These are phyloP conservation scores for Chrysopilus asiliformis DNA, from an alignment of 2,888 invertebrate genomes.

Conservation along the genomic window DNA sequence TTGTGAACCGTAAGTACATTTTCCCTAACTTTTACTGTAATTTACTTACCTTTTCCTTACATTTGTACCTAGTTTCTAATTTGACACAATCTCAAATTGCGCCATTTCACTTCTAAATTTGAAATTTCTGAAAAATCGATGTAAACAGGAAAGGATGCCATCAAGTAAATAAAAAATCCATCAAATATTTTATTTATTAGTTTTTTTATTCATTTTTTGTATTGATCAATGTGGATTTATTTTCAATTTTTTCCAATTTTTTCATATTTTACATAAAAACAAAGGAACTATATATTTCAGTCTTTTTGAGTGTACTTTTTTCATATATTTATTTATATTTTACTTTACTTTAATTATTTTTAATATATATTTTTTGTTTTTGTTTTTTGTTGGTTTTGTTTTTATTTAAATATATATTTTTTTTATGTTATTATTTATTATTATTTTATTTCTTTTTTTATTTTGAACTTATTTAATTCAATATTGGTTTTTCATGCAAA, in stretches of 20 bases:
- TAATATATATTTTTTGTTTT: slow-evolving; percentile 5
- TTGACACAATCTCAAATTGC: no score
- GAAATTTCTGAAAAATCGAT: no score
- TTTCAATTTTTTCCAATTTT: slow-evolving; percentile 14
- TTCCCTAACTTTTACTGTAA: no score
- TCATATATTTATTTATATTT: slow-evolving; percentile 8
- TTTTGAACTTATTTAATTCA: slow-evolving; percentile 2
- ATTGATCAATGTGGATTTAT: slow-evolving; percentile 30
- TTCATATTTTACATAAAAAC: slow-evolving; percentile 35
- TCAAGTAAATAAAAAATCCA: not conserved
- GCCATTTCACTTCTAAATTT: no score
- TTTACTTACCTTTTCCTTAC: no score
- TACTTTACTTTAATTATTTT: slow-evolving; percentile 7
- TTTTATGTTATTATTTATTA: slow-evolving; percentile 1
- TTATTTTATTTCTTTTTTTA: slow-evolving; percentile 1
- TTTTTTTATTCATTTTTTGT: slow-evolving; percentile 19
- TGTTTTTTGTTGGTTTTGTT: slow-evolving; percentile 1
- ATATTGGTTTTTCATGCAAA: not conserved
- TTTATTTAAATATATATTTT: not conserved
- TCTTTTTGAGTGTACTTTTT: slow-evolving; percentile 32
- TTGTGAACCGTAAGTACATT: no score
- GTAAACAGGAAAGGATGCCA: no score
- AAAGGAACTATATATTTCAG: slow-evolving; percentile 39
- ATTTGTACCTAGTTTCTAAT: no score
- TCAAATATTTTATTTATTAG: slow-evolving; percentile 14